A percentile compares a stretch with the other conserved stretches of the same genome.
Evolutionary conservation across 1,140 invertebrate species (phyloP).

Genomic region (Nautilus pompilius): DNA sequence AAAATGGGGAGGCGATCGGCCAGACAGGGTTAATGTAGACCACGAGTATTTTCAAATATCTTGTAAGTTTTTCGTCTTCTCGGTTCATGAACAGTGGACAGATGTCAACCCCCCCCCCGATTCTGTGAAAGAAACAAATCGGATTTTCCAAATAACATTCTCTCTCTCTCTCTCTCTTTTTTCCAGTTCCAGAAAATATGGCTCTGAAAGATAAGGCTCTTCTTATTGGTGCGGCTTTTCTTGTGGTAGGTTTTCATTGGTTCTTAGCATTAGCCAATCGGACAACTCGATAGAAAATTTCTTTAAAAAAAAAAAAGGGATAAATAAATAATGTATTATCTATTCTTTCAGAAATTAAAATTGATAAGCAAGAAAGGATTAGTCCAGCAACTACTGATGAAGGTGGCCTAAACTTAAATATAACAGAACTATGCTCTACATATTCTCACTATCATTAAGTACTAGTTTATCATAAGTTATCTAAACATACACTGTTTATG

Average conservation of each 20-base stretch:
- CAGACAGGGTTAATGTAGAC: slow-evolving; percentile 23
- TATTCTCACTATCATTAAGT: too few species aligned
- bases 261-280: too few species aligned
- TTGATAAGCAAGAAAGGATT: neutral
- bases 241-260: slow-evolving; percentile 19
- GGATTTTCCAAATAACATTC: too few species aligned
- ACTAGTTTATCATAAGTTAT: too few species aligned
- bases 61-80: slow-evolving; percentile 26
- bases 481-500: too few species aligned
- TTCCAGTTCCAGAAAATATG: slow-evolving; percentile 30
- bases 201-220: slow-evolving; percentile 27
- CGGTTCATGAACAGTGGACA: too few species aligned
- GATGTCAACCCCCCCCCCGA: too few species aligned
- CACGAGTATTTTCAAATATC: slow-evolving; percentile 34
- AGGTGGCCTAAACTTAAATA: neutral
- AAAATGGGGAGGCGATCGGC: slow-evolving; percentile 31
- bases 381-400: neutral
- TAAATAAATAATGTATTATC: neutral
- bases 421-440: neutral
- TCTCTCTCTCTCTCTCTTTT: too few species aligned
- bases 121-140: too few species aligned
- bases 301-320: neutral
- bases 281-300: neutral
- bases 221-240: slow-evolving; percentile 30
- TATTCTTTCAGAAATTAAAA: neutral